Evolutionary conservation across 2,113 vertebrate species (phyloP), one percentile per base, ranked within the genome.

Genomic region (Saccopteryx leptura): DNA sequence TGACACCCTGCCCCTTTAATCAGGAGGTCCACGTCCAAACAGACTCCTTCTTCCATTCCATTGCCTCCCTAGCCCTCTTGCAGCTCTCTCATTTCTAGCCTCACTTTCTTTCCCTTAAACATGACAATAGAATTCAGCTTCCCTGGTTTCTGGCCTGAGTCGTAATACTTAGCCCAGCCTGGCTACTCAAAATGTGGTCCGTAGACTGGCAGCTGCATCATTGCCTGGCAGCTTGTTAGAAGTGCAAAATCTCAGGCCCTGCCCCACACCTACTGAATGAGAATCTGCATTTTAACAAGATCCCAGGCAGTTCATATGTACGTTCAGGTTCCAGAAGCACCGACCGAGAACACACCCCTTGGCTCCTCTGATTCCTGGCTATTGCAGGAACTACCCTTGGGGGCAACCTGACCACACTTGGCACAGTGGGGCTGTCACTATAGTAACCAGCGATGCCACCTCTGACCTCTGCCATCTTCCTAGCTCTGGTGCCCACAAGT

Each of bases 381-480:
- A 7, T 50, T 74, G 21, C 48, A 54, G 52, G 24, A 88, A 7
- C 46, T 68, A 5, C 23, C 10, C 54, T 15, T 3, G 0, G 2
- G 6, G 50, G 61, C 54, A 71, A n/a, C 21, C 54, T 19, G 28
- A 46, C 75, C 24, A 26, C 21, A 23, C 92, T 65, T 60, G 9
- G 33, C 52, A 81, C 12, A 24, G 31, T 24, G 72, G 90, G 15
- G 52, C 71, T 76, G 33, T 96, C 72, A 6, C 94, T 63, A 50
- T 81, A 68, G 81, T 21, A 96, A 90, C 88, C 76, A 72, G 69
- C 10, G 2, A 0, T 39, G 21, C 74, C 69, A 33, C 82, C 78
- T 86, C 81, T 80, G 69, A n/a, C 72, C 87, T 93, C 79, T 72
- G 82, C 91, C 91, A 60, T 82, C 24, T 33, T 71, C 84, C 71